A percentile compares a stretch with the other conserved stretches of the same genome.
These are phyloP conservation scores for Microhierax caerulescens DNA, from an alignment of 2,797 vertebrate species.

Conservation along the genomic window DNA sequence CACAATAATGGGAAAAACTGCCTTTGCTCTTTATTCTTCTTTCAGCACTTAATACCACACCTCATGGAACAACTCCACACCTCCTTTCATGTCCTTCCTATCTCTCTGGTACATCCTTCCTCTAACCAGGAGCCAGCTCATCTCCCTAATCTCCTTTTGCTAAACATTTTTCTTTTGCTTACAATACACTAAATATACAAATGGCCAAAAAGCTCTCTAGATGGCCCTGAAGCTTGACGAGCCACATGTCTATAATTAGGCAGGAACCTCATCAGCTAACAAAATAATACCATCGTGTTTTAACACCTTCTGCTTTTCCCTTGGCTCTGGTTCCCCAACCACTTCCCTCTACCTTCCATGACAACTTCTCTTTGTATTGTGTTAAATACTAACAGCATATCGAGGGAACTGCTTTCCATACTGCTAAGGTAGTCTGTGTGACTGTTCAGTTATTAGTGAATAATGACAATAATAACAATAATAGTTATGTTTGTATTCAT, in stretches of 20 bases:
- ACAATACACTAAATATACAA: conserved; percentile 41
- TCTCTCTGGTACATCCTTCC: conserved; percentile 51
- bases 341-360: conserved; percentile 9
- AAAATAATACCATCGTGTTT: conserved; percentile 42
- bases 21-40: conserved; percentile 53
- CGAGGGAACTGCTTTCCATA: background rate
- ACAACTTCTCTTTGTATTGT: background rate
- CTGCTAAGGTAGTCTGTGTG: background rate
- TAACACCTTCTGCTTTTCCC: conserved; percentile 32
- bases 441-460: conserved; percentile 6
- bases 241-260: conserved; percentile 30
- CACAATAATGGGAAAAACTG: conserved; percentile 46
- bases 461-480: conserved; percentile 2
- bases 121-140: conserved; percentile 55
- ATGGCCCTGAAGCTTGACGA: conserved; percentile 29
- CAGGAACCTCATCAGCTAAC: conserved; percentile 36
- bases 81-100: conserved; percentile 62
- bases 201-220: conserved; percentile 39
- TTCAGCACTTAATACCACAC: conserved; percentile 56
- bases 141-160: conserved; percentile 51
- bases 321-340: conserved; percentile 27
- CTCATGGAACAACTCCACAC: conserved; percentile 34
- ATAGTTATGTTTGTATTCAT: background rate
- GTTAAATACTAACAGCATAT: background rate
- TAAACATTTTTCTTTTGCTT: conserved; percentile 42